These are phyloP conservation scores for Kryphioiulus occultus DNA, from an alignment of 2,888 invertebrate species.

Conservation along the genomic window DNA sequence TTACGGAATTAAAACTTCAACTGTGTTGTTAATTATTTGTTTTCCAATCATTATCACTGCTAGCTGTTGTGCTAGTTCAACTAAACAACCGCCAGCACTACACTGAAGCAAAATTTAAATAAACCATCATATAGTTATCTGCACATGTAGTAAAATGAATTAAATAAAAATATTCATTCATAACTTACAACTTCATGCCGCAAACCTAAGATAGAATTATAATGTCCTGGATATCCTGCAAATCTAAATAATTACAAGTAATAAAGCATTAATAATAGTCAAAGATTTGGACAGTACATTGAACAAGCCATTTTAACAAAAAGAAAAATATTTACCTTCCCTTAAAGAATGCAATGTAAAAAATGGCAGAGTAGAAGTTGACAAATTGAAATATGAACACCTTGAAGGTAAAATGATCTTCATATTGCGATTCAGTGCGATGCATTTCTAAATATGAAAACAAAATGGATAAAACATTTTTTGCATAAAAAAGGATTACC, in stretches of 20 bases:
- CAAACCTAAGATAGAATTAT: slow-evolving; percentile 65
- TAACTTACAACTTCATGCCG: slow-evolving; percentile 67
- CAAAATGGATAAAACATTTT: background rate
- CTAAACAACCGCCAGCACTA: slow-evolving; percentile 68
- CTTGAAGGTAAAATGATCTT: slow-evolving; percentile 70
- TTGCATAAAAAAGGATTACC: background rate
- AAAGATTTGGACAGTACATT: no score
- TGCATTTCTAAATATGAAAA: slow-evolving; percentile 62
- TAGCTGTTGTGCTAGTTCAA: slow-evolving; percentile 68
- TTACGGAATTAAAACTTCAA: slow-evolving; percentile 68
- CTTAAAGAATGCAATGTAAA: slow-evolving; percentile 72
- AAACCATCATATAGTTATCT: background rate
- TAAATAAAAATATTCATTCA: background rate
- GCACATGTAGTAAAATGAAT: background rate
- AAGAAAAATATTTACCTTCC: slow-evolving; percentile 61
- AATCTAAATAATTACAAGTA: slow-evolving; percentile 57
- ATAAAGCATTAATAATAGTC: no score
- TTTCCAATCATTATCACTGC: slow-evolving; percentile 70
- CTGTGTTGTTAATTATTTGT: slow-evolving; percentile 68
- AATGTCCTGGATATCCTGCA: slow-evolving; percentile 67
- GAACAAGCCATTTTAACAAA: no score
- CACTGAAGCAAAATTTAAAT: slow-evolving; percentile 61
- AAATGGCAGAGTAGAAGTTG: slow-evolving; percentile 70
- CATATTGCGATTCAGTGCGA: slow-evolving; percentile 69
- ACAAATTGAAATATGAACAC: slow-evolving; percentile 71